Percentiles rank a stretch among this genome's conserved stretches.
These are phyloP conservation scores for Aeoliscus strigatus DNA, from an alignment of 2,797 vertebrate species.

Conservation along the genomic window DNA sequence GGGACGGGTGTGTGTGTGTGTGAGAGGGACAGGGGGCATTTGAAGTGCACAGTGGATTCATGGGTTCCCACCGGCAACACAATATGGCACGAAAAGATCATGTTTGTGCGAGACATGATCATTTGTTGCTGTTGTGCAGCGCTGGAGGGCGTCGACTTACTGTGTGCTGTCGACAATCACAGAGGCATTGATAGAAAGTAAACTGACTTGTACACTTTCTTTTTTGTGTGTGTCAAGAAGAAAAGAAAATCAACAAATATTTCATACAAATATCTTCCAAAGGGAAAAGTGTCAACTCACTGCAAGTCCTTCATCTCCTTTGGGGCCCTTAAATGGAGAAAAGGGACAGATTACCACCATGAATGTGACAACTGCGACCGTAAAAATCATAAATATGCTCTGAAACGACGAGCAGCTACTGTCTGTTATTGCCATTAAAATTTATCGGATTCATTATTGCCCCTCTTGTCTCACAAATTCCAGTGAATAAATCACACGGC, in stretches of 20 bases:
- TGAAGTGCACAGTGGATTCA: slow-evolving; percentile 46
- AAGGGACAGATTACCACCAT: slow-evolving; percentile 43
- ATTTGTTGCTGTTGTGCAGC: slow-evolving; percentile 46
- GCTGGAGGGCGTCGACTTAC: too few species aligned
- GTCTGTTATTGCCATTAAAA: slow-evolving; percentile 31
- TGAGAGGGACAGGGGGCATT: slow-evolving; percentile 11
- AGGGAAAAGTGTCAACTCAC: slow-evolving; percentile 76
- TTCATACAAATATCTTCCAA: slow-evolving; percentile 35
- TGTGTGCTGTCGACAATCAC: slow-evolving; percentile 34
- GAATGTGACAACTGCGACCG: slow-evolving; percentile 33
- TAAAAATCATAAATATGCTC: slow-evolving; percentile 37
- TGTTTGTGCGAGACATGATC: slow-evolving; percentile 47
- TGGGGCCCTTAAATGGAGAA: slow-evolving; percentile 82
- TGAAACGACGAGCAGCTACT: slow-evolving; percentile 36
- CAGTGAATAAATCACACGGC: slow-evolving; percentile 39
- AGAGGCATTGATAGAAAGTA: slow-evolving; percentile 47
- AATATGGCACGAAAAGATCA: slow-evolving; percentile 52
- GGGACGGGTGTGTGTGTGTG: too few species aligned
- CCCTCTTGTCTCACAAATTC: slow-evolving; percentile 15
- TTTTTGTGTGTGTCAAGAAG: slow-evolving; percentile 20
- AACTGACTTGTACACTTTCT: slow-evolving; percentile 30
- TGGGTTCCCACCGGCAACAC: slow-evolving; percentile 49
- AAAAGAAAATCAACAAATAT: slow-evolving; percentile 23
- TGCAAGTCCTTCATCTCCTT: slow-evolving; percentile 86
- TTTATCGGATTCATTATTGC: slow-evolving; percentile 27